These are phyloP conservation scores for Heloderma charlesbogerti DNA, from an alignment of 2,113 vertebrate species.

Conservation along the genomic window DNA sequence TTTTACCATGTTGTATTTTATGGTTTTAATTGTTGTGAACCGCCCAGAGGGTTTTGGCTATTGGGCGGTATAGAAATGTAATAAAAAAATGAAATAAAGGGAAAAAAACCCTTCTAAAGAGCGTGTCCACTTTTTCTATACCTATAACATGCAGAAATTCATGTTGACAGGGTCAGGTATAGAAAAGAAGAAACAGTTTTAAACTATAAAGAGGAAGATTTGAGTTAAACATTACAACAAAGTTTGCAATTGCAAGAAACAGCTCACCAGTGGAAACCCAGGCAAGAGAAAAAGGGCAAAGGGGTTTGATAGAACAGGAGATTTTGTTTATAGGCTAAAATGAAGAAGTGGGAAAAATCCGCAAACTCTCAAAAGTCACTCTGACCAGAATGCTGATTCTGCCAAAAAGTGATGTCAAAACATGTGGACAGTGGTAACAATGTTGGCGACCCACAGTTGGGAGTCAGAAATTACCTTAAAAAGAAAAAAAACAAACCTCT, in stretches of 20 bases:
- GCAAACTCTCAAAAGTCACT: slow-evolving; percentile 38
- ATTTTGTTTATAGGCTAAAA: neutral
- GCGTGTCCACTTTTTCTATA: slow-evolving; percentile 15
- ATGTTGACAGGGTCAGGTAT: neutral
- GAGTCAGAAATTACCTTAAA: neutral
- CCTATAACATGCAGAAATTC: neutral
- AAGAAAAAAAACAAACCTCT: neutral
- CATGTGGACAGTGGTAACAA: neutral
- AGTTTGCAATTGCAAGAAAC: no score
- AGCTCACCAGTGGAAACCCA: neutral
- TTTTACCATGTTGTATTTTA: no score
- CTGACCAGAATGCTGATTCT: neutral
- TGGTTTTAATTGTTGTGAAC: no score
- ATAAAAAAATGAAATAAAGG: no score
- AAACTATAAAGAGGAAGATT: neutral
- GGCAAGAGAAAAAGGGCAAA: neutral
- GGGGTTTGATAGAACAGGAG: no score
- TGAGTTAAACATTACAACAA: neutral
- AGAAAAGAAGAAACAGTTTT: neutral
- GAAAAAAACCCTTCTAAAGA: no score
- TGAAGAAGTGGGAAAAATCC: neutral
- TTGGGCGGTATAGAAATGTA: no score
- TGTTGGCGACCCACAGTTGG: neutral
- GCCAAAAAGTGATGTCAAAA: slow-evolving; percentile 20
- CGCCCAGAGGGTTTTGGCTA: no score